These are phyloP conservation scores for Hestina assimilis DNA, from an alignment of 1,140 invertebrate species.

Conservation along the genomic window DNA sequence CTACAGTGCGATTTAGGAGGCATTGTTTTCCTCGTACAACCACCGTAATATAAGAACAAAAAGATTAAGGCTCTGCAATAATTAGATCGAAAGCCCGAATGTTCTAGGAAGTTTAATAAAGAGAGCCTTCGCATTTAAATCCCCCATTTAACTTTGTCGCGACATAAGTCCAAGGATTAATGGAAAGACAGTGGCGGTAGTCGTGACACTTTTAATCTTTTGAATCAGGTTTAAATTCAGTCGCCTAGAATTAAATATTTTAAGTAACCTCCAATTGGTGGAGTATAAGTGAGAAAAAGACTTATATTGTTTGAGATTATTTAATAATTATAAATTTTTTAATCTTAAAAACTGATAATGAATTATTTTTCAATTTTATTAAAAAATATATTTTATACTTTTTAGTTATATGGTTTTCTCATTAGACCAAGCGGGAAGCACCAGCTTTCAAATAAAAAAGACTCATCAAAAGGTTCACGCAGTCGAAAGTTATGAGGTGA, in stretches of 20 bases:
- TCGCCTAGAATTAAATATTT: constrained; percentile 23
- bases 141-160: constrained; percentile 36
- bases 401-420: too few relatives aligned
- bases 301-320: background rate
- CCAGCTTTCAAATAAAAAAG: too few relatives aligned
- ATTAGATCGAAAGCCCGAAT: constrained; percentile 18
- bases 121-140: constrained; percentile 32
- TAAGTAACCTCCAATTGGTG: constrained; percentile 11
- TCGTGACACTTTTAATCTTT: constrained; percentile 35
- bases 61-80: constrained; percentile 10
- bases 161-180: constrained; percentile 31
- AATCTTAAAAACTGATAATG: too few relatives aligned
- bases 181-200: constrained; percentile 28
- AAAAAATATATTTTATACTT: too few relatives aligned
- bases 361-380: too few relatives aligned
- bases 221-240: constrained; percentile 31
- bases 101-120: constrained; percentile 34
- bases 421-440: too few relatives aligned
- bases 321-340: too few relatives aligned
- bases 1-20: background rate
- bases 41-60: background rate
- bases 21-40: background rate
- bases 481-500: too few relatives aligned
- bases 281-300: background rate
- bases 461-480: too few relatives aligned